These are phyloP conservation scores for Panthera uncia DNA, from an alignment of 2,113 vertebrate species.

Conservation along the genomic window DNA sequence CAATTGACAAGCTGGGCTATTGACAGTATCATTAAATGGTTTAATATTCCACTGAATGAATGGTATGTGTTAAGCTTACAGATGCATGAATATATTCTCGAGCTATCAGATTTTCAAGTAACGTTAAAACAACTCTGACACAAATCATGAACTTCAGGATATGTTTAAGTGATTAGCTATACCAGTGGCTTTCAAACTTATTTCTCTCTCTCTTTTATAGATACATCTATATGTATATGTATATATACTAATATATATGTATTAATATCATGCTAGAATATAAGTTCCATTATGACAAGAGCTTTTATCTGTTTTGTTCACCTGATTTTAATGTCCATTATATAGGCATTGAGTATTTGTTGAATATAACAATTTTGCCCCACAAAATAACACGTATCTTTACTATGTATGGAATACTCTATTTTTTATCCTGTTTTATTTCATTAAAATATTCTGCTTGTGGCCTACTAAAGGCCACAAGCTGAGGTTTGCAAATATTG, in stretches of 20 bases:
- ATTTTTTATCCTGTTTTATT: neutral
- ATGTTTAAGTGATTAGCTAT: neutral
- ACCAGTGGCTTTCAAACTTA: neutral
- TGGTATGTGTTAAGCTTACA: neutral
- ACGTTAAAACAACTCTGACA: conserved; percentile 12
- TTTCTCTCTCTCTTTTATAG: neutral
- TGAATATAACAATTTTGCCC: neutral
- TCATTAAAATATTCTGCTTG: neutral
- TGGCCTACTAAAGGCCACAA: neutral
- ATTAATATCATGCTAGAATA: neutral
- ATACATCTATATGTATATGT: neutral
- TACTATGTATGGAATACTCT: neutral
- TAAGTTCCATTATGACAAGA: neutral
- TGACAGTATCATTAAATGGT: conserved; percentile 6
- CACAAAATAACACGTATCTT: neutral
- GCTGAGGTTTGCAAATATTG: neutral
- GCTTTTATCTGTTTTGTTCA: neutral
- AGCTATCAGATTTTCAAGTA: conserved; percentile 7
- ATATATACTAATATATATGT: neutral
- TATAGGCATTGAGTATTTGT: neutral
- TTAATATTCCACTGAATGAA: neutral
- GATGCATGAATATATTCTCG: neutral
- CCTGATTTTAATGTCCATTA: neutral
- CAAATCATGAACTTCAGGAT: conserved; percentile 1
- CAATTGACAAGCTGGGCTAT: neutral